A percentile compares a stretch with the other conserved stretches of the same genome.
phyloP scores from a whole-genome alignment of 2,888 invertebrate species.

The Pycnomerus fuliginosus region DNA sequence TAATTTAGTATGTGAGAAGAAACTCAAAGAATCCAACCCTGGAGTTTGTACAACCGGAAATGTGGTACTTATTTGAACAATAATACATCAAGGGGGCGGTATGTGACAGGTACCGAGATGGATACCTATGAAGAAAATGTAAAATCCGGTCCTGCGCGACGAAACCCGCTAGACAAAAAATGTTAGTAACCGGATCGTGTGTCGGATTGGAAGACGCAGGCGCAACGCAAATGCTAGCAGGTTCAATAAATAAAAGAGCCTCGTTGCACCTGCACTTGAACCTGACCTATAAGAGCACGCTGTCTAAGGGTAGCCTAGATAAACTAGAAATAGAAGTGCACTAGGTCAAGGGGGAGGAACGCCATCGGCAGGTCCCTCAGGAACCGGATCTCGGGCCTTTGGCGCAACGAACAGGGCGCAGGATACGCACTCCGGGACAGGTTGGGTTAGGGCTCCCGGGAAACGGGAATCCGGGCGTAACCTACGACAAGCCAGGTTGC shows the following conservation, averaged over 20 bases:
- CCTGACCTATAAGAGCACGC: constrained; percentile 51
- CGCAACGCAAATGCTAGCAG: constrained; percentile 39
- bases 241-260: constrained; percentile 39
- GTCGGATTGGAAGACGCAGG: constrained; percentile 6
- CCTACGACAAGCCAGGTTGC: constrained; percentile 46
- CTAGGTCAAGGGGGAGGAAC: constrained; percentile 34
- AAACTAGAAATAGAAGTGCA: constrained; percentile 38
- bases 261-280: constrained; percentile 53
- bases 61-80: too few species aligned
- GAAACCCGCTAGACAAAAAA: too few species aligned
- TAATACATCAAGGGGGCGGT: too few species aligned
- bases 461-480: constrained; percentile 42
- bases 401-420: constrained; percentile 9
- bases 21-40: too few species aligned
- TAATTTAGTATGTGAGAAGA: too few species aligned
- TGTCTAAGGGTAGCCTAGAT: constrained; percentile 47
- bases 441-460: constrained; percentile 37
- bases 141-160: too few species aligned
- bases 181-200: background rate
- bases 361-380: constrained; percentile 10
- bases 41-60: too few species aligned
- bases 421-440: constrained; percentile 22
- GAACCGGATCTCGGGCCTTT: too few species aligned
- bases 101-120: too few species aligned
- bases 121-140: too few species aligned